phyloP scores from a whole-genome alignment of 2,113 vertebrate species.

The Protomyctophum bolini region DNA sequence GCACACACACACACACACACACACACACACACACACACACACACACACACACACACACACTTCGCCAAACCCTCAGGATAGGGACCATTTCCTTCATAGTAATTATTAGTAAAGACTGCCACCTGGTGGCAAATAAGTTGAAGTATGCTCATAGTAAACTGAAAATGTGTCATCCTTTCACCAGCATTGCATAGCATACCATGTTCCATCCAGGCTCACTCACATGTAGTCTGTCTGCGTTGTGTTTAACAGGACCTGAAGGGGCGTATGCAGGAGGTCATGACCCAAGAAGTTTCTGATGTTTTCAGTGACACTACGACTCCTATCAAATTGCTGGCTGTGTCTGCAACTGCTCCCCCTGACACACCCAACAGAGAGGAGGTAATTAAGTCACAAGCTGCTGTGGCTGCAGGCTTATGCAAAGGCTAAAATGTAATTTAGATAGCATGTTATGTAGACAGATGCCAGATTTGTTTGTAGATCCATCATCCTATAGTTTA shows the following conservation, averaged over 20 bases:
- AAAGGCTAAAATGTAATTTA: too few species aligned
- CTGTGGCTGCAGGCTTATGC: too few species aligned
- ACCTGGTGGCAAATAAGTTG: constrained; percentile 56
- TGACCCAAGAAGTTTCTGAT: constrained; percentile 98
- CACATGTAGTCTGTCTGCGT: neutral
- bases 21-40: neutral
- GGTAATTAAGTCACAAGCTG: constrained; percentile 62
- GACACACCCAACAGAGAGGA: constrained; percentile 92
- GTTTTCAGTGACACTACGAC: constrained; percentile 98
- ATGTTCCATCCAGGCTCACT: neutral
- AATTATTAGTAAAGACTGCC: constrained; percentile 48
- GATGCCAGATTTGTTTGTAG: too few species aligned
- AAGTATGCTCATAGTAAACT: neutral
- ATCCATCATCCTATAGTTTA: too few species aligned
- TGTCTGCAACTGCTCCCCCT: constrained; percentile 92
- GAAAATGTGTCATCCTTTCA: neutral
- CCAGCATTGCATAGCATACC: neutral
- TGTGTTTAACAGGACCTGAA: constrained; percentile 86
- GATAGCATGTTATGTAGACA: too few species aligned
- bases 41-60: constrained; percentile 15
- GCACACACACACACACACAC: neutral
- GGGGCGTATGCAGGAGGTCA: constrained; percentile 94
- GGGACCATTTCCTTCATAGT: neutral
- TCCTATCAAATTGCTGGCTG: constrained; percentile 94
- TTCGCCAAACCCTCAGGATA: too few species aligned